These are phyloP conservation scores for Callipepla californica DNA, from an alignment of 2,113 vertebrate genomes.

Conservation along the genomic window DNA sequence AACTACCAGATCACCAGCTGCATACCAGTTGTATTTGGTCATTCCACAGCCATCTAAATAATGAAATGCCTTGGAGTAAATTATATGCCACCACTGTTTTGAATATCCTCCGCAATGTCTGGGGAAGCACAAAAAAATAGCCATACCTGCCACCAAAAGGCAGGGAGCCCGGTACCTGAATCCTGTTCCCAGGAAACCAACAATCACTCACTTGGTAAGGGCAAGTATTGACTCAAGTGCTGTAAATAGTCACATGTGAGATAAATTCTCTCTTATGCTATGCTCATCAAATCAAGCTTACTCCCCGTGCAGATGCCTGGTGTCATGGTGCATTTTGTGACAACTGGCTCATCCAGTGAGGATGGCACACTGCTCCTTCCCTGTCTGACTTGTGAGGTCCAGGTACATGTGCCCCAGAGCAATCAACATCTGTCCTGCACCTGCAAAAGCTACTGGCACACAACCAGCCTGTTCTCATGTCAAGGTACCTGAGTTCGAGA, in stretches of 20 bases:
- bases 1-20: slow-evolving; percentile 46
- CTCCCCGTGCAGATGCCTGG: background rate
- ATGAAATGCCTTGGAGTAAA: slow-evolving; percentile 60
- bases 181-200: background rate
- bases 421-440: background rate
- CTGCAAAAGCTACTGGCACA: fast-evolving
- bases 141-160: background rate
- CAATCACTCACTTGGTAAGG: background rate
- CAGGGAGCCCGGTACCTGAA: background rate
- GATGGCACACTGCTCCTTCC: fast-evolving
- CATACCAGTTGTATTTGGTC: slow-evolving; percentile 62
- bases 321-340: fast-evolving
- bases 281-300: background rate
- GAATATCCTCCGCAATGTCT: slow-evolving; percentile 7
- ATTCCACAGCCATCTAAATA: slow-evolving; percentile 56
- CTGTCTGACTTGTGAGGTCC: background rate
- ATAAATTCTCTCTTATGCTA: fast-evolving
- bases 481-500: fast-evolving
- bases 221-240: fast-evolving
- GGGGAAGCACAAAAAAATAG: background rate
- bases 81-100: slow-evolving; percentile 35
- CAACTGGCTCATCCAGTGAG: background rate
- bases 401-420: fast-evolving
- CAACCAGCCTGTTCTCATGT: too few species aligned
- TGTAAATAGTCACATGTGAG: background rate